Conservation (phyloP, 2,888 invertebrate genomes). For the Cenopis cana region DNA sequence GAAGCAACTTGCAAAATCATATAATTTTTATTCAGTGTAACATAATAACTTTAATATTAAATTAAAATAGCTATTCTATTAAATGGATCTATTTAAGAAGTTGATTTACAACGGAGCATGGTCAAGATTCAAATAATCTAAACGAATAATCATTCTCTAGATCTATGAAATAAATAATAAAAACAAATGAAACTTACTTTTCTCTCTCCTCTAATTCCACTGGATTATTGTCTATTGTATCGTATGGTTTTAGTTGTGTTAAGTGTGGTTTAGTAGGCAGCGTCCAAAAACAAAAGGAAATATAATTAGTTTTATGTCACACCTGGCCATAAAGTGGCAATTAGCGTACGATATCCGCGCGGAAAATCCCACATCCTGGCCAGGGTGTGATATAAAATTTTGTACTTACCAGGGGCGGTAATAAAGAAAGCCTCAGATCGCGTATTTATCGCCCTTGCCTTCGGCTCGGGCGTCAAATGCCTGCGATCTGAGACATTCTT, state of each 20-base stretch:
- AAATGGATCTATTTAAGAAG: background rate
- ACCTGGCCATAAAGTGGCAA: too few species aligned
- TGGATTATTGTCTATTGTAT: slow-evolving; percentile 89
- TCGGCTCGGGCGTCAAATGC: too few species aligned
- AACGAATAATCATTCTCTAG: slow-evolving; percentile 48
- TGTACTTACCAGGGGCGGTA: too few species aligned
- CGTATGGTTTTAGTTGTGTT: slow-evolving; percentile 67
- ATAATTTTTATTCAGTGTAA: slow-evolving; percentile 6
- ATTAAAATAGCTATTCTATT: slow-evolving; percentile 22
- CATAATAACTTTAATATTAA: background rate
- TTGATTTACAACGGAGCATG: slow-evolving; percentile 3
- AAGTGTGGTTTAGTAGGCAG: slow-evolving; percentile 82
- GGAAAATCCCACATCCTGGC: too few species aligned
- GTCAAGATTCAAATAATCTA: slow-evolving; percentile 41
- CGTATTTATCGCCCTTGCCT: too few species aligned
- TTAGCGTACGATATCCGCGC: too few species aligned
- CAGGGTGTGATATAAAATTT: too few species aligned
- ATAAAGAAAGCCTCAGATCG: too few species aligned
- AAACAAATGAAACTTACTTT: slow-evolving; percentile 88
- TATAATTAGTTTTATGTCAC: slow-evolving; percentile 50
- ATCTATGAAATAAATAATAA: slow-evolving; percentile 48
- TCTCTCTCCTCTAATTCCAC: slow-evolving; percentile 93
- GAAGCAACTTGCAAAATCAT: slow-evolving; percentile 18
- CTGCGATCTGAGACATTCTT: too few species aligned
- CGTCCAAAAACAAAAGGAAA: slow-evolving; percentile 79